phyloP scores from a whole-genome alignment of 2,888 invertebrate genomes.

The Laothoe populi region DNA sequence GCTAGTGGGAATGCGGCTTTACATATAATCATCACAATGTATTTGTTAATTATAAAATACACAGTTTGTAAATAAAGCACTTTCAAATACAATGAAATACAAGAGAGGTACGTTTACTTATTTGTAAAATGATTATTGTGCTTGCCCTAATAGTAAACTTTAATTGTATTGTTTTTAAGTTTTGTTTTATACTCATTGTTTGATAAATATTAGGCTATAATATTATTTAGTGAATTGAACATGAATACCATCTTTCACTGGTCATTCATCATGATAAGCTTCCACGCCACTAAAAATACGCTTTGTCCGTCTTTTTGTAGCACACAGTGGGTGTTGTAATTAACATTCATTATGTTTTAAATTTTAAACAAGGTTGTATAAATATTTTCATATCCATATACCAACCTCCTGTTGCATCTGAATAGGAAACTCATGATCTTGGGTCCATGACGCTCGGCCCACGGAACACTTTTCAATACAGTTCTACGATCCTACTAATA shows the following conservation, averaged over 20 bases:
- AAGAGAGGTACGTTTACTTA: neutral
- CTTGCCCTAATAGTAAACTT: neutral
- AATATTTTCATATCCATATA: too few relatives aligned
- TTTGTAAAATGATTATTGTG: neutral
- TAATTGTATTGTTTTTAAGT: neutral
- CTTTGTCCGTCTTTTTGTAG: neutral
- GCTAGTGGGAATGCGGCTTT: too few relatives aligned
- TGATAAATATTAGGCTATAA: neutral
- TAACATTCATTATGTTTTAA: too few relatives aligned
- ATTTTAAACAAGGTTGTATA: too few relatives aligned
- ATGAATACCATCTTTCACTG: neutral
- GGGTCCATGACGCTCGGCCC: too few relatives aligned
- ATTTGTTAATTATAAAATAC: neutral
- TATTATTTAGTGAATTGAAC: neutral
- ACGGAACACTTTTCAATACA: too few relatives aligned
- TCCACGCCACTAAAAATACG: neutral
- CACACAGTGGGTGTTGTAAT: too few relatives aligned
- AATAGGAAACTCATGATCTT: too few relatives aligned
- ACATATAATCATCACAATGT: too few relatives aligned
- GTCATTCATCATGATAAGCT: neutral
- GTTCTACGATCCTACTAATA: too few relatives aligned
- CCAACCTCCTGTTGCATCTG: too few relatives aligned
- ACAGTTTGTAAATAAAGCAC: neutral
- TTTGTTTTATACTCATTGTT: too few relatives aligned
- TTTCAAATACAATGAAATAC: neutral